phyloP scores from a whole-genome alignment of 2,797 vertebrate genomes.

The Acanthis flammea region DNA sequence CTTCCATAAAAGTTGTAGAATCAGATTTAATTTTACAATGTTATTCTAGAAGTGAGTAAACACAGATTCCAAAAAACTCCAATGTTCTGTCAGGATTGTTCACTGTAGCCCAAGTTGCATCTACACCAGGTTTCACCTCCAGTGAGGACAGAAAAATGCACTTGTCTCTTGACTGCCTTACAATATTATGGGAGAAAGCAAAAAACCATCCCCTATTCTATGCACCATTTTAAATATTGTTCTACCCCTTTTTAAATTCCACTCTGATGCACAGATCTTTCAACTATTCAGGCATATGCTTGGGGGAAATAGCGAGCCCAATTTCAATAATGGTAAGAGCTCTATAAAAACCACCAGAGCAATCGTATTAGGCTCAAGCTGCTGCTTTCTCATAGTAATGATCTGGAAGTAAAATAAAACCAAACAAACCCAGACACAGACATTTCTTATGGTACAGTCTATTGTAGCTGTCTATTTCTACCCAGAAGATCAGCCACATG shows the following conservation, averaged over 20 bases:
- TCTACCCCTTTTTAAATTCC: background rate
- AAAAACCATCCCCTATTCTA: background rate
- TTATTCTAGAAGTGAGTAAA: background rate
- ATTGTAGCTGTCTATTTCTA: background rate
- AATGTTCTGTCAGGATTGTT: background rate
- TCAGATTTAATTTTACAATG: background rate
- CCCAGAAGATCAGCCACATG: background rate
- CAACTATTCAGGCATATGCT: background rate
- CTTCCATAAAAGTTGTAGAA: background rate
- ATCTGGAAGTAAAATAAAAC: slow-evolving; percentile 30
- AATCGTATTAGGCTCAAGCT: background rate
- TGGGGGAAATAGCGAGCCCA: background rate
- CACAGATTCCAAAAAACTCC: background rate
- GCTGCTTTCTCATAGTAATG: slow-evolving; percentile 17
- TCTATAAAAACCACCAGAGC: slow-evolving; percentile 21
- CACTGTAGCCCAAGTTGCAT: background rate
- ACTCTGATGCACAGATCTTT: background rate
- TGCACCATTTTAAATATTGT: background rate
- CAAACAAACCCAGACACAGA: background rate
- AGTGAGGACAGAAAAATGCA: background rate
- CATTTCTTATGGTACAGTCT: background rate
- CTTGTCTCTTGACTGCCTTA: background rate
- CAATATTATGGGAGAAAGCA: background rate
- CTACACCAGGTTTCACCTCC: background rate
- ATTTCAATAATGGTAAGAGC: slow-evolving; percentile 14